Evolutionary conservation across 2,888 invertebrate species (phyloP), one percentile per base, ranked within the genome.

Genomic region (Phaedon cochleariae): DNA sequence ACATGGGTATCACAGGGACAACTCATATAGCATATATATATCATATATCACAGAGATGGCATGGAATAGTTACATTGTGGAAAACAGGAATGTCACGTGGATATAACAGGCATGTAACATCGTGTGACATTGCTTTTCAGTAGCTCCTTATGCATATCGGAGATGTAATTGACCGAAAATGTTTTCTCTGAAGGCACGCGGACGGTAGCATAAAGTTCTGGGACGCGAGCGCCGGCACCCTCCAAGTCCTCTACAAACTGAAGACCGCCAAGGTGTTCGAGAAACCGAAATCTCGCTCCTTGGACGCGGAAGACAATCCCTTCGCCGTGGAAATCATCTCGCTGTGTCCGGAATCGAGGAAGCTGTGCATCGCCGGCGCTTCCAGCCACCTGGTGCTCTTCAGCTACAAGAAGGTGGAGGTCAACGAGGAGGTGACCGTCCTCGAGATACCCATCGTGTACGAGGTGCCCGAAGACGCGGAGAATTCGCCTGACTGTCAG

Each of bases 151-250:
- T n/a, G n/a, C n/a, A n/a, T n/a, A n/a, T n/a, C n/a, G n/a, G n/a
- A n/a, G n/a, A n/a, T n/a, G n/a, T n/a, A n/a, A n/a, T n/a, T n/a
- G n/a, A n/a, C n/a, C n/a, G n/a, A n/a, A n/a, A n/a, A n/a, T n/a
- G n/a, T 60, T 59, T 53, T 12, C 45, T 59, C 73, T 73, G 12
- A 67, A 95, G 96, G 57, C 98, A 98, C 85, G 95, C 97, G 72
- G 99, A 99, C 85, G 99, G 99, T 59, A 97, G 97, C 80, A 88
- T 99, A 63, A 98, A 98, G 84, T 99, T 99, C 85, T 99, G 98
- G 98, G 98, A 99, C 84, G 96, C 97, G 52, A 96, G 97, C 80
- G 96, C 96, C 59, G 97, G 97, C 73, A 94, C 95, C 69, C 87
- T 99, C 77, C 97, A 98, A 87, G 93, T 97, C 79, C 89, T 98